A percentile compares a stretch with the other conserved stretches of the same genome.
phyloP scores from a whole-genome alignment of 2,797 vertebrate species.

The Falco concolor region DNA sequence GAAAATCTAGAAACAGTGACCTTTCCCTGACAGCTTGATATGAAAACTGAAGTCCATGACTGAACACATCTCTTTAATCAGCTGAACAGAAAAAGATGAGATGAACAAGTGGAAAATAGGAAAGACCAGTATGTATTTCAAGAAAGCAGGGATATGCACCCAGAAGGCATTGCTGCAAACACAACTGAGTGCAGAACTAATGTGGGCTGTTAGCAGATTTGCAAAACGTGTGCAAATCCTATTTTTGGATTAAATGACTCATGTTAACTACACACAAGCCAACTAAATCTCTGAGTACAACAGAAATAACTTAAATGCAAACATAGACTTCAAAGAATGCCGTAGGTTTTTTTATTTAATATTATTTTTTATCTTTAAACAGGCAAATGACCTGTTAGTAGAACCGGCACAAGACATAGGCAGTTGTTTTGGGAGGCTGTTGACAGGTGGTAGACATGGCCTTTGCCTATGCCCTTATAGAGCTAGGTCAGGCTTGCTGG shows the following conservation, averaged over 20 bases:
- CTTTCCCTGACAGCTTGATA: not conserved
- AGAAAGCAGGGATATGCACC: not conserved
- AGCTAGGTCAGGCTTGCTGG: not conserved
- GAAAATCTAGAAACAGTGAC: not conserved
- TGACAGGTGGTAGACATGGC: not conserved
- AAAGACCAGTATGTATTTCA: not conserved
- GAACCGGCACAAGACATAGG: not conserved
- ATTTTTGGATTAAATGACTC: constrained; percentile 55
- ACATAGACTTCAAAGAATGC: not conserved
- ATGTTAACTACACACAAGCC: not conserved
- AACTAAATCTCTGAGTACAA: not conserved
- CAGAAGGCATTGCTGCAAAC: not conserved
- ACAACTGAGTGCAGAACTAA: not conserved
- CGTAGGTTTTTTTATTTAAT: rapidly evolving
- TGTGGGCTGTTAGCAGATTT: constrained; percentile 11
- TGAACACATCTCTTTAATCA: not conserved
- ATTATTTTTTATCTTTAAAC: not conserved
- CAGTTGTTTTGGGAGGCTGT: not conserved
- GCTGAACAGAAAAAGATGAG: not conserved
- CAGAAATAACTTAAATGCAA: not conserved
- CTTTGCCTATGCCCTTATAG: not conserved
- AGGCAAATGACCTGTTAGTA: not conserved
- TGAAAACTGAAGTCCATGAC: not conserved
- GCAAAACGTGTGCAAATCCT: constrained; percentile 28
- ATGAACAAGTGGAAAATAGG: not conserved